A percentile compares a stretch with the other conserved stretches of the same genome.
These are phyloP conservation scores for Nixonia krombeini DNA, from an alignment of 1,140 invertebrate genomes.

Conservation along the genomic window DNA sequence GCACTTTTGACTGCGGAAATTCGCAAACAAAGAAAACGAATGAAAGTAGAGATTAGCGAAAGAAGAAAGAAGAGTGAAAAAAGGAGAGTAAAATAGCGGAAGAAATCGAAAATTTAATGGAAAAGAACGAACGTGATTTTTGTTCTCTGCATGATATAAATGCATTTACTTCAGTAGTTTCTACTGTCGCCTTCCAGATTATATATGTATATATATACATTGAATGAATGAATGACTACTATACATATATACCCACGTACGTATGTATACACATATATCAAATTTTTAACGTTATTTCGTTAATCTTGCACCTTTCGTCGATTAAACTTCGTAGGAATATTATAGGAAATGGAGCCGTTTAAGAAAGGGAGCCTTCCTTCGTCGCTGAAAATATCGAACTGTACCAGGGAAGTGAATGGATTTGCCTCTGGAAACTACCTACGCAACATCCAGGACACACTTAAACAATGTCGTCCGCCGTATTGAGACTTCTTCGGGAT, in stretches of 20 bases:
- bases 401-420: background rate
- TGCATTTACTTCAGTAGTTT: slow-evolving; percentile 67
- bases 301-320: slow-evolving; percentile 48
- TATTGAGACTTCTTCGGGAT: background rate
- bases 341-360: slow-evolving; percentile 18
- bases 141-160: slow-evolving; percentile 23
- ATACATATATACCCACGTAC: slow-evolving; percentile 25
- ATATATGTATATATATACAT: slow-evolving; percentile 31
- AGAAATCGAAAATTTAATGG: slow-evolving; percentile 6
- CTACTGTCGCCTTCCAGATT: slow-evolving; percentile 64
- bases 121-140: slow-evolving; percentile 18
- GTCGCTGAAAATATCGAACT: background rate
- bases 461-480: too few species aligned
- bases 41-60: slow-evolving; percentile 3
- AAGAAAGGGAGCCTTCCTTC: slow-evolving; percentile 3
- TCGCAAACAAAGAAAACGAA: slow-evolving; percentile 1
- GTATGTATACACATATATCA: slow-evolving; percentile 37
- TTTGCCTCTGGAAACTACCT: background rate
- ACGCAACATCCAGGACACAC: background rate
- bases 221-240: slow-evolving; percentile 17
- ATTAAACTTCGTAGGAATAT: slow-evolving; percentile 34
- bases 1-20: background rate
- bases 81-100: background rate
- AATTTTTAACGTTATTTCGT: slow-evolving; percentile 53
- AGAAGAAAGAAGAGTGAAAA: slow-evolving; percentile 3